Base-by-base conservation (phyloP, 2,797 vertebrate genomes). In the Sebastiscus albofasciatus region DNA sequence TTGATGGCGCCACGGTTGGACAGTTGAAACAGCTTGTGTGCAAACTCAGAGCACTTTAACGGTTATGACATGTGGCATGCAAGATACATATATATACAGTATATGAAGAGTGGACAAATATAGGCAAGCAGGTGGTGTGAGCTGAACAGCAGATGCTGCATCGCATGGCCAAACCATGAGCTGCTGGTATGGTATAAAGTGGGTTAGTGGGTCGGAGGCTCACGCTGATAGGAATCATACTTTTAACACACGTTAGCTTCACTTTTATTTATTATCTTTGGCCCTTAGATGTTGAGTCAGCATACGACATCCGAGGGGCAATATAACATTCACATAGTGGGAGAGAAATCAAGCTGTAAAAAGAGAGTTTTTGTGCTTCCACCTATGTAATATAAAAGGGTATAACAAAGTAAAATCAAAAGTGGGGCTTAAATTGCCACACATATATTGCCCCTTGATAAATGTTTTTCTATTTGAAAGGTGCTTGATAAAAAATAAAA, bases 101-200 rank as follows among this genome's bases (percentile, higher is more conserved):
- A 69, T 80, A 67, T 67, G 70, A 77, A 69, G 79, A 67, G 68
- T 56, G 78, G 36, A 20, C 73, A 84, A 58, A 87, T 90, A 90
- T 87, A 92, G 82, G 58, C 82, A 73, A 76, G 84, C 89, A 90
- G 90, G 86, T 88, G 89, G 72, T 75, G 89, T 42, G 69, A 84
- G 77, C 78, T 55, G 13, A 77, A 58, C 56, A 80, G 85, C 91
- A 89, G 66, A 90, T 78, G 85, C 68, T 33, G 60, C 60, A n/a
- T 52, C 33, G 55, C 87, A 65, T 49, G 71, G 78, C 56, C 55
- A 27, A 75, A 56, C 61, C 64, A 59, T 42, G 73, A 26, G 65
- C 83, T 42, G 73, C 49, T 76, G 69, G 58, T 70, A 29, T 61
- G 75, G 34, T 31, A 16, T 62, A 61, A 92, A 89, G 68, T 86